phyloP scores from a whole-genome alignment of 37 sponge, comb jelly and placozoan species.

The Tethya wilhelma region DNA sequence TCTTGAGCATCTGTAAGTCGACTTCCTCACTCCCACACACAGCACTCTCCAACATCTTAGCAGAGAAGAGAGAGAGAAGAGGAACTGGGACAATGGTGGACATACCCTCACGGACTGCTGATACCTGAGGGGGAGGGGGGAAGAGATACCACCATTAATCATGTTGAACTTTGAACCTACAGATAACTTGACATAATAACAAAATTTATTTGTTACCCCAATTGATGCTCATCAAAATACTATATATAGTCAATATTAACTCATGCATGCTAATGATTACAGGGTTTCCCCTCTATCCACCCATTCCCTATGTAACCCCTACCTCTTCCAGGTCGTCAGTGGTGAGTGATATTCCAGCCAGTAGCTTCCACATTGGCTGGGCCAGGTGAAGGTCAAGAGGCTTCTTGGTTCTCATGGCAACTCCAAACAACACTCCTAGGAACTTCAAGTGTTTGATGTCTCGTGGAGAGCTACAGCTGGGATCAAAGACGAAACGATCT shows the following conservation, averaged over 20 bases:
- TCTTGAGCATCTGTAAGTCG: conserved; percentile 80
- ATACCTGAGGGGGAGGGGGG: no score
- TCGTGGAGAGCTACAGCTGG: conserved; percentile 58
- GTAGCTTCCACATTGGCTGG: conserved; percentile 83
- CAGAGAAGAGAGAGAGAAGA: conserved; percentile 72
- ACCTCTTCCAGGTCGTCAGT: conserved; percentile 83
- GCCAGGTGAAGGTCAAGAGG: conserved; percentile 90
- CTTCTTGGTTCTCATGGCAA: conserved; percentile 89
- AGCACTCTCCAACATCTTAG: conserved; percentile 61
- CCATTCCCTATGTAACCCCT: not conserved
- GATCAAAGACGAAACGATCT: conserved; percentile 86
- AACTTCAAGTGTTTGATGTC: conserved; percentile 74
- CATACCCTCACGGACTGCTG: conserved; percentile 88
- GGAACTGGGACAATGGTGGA: conserved; percentile 89
- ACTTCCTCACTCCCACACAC: conserved; percentile 85
- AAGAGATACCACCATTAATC: no score
- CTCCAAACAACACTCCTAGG: conserved; percentile 89
- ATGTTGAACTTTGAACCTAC: no score
- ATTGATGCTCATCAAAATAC: no score
- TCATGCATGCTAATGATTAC: no score
- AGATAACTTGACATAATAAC: no score
- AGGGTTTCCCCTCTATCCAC: no score
- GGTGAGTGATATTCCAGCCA: conserved; percentile 81
- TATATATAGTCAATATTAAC: no score
- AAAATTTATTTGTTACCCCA: no score